A percentile compares a stretch with the other conserved stretches of the same genome.
These are phyloP conservation scores for Ursus arctos DNA, from an alignment of 2,113 vertebrate genomes.

Conservation along the genomic window DNA sequence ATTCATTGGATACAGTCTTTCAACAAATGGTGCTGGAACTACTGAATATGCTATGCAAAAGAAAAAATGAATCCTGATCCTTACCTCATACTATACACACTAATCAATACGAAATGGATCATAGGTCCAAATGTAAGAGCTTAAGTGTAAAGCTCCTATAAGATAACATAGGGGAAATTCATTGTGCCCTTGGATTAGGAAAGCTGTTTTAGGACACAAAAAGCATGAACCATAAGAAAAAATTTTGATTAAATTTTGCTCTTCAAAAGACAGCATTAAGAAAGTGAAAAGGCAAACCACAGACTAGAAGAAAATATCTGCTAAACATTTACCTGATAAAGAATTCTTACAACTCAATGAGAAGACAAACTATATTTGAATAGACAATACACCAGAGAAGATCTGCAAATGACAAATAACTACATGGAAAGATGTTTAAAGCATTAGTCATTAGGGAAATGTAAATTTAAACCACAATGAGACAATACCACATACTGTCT, in stretches of 20 bases:
- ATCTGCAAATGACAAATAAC: neutral
- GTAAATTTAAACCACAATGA: neutral
- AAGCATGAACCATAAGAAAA: neutral
- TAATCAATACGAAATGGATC: constrained; percentile 22
- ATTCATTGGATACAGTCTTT: neutral
- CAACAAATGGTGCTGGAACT: neutral
- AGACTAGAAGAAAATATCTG: constrained; percentile 21
- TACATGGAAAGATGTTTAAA: neutral
- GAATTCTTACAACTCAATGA: neutral
- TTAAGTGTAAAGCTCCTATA: neutral
- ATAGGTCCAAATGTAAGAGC: neutral
- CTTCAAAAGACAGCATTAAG: neutral
- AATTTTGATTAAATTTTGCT: constrained; percentile 11
- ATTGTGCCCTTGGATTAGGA: neutral
- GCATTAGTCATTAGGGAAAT: neutral
- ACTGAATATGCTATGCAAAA: neutral
- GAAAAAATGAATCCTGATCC: neutral
- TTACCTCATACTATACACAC: neutral
- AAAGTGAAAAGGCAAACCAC: neutral
- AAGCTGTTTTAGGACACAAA: constrained; percentile 25
- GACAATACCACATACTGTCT: neutral
- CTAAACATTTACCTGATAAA: neutral
- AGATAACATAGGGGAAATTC: neutral
- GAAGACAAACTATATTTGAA: neutral
- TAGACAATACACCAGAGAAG: neutral